These are phyloP conservation scores for Valencia hispanica DNA, from an alignment of 2,797 vertebrate species.

Conservation along the genomic window DNA sequence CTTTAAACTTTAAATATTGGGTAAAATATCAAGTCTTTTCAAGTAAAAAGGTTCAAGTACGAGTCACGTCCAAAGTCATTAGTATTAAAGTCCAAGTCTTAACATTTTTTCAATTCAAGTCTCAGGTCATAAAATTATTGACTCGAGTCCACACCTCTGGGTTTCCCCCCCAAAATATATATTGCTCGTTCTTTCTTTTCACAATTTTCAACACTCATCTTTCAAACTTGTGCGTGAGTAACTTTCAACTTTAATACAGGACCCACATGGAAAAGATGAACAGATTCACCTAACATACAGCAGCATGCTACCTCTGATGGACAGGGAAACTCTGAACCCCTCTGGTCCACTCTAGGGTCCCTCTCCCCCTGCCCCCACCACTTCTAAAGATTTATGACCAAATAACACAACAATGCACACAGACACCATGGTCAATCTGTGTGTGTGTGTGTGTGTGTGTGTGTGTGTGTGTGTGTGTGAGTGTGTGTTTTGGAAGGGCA, in stretches of 20 bases:
- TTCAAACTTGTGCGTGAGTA: neutral
- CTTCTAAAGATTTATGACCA: slow-evolving; percentile 79
- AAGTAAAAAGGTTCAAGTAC: no score
- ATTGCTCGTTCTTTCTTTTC: neutral
- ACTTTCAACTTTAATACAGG: neutral
- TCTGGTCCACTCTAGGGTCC: slow-evolving; percentile 59
- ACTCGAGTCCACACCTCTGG: no score
- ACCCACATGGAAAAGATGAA: slow-evolving; percentile 1
- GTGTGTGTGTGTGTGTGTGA: no score
- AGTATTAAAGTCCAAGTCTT: no score
- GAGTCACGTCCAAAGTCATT: no score
- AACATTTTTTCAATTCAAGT: no score
- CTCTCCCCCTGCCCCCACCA: slow-evolving; percentile 57
- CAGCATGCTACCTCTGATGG: slow-evolving; percentile 38
- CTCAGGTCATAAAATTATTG: no score
- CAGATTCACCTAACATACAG: slow-evolving; percentile 40
- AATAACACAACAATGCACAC: slow-evolving; percentile 81
- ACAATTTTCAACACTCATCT: neutral
- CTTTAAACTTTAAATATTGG: no score
- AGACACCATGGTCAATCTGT: slow-evolving; percentile 72
- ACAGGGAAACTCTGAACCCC: slow-evolving; percentile 49
- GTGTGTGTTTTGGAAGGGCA: slow-evolving; percentile 51
- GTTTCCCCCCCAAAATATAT: no score
- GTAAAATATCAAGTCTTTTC: no score
- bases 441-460: slow-evolving; percentile 55